Percentiles rank a stretch among this genome's conserved stretches.
Evolutionary conservation across 2,888 invertebrate species (phyloP).

Genomic region (Brenthis ino): DNA sequence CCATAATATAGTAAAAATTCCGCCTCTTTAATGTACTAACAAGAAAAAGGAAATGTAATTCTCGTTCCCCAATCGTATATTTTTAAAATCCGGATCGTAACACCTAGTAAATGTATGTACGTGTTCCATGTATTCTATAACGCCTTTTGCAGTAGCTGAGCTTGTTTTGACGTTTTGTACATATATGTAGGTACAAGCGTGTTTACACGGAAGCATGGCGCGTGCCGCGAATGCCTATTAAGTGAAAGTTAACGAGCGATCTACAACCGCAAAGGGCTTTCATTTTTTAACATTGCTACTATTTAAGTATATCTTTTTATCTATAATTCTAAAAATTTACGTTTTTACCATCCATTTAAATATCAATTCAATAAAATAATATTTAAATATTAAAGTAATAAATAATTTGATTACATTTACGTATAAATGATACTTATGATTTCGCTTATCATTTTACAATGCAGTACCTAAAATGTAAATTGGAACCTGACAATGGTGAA

Average conservation of each 20-base stretch:
- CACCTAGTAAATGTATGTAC: neutral
- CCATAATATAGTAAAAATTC: no score
- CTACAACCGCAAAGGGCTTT: slow-evolving; percentile 56
- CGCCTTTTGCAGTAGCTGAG: slow-evolving; percentile 21
- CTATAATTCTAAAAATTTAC: neutral
- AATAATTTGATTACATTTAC: neutral
- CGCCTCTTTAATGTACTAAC: neutral
- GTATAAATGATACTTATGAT: no score
- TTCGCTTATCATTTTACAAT: no score
- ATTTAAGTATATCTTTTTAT: neutral
- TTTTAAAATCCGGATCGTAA: slow-evolving; percentile 2
- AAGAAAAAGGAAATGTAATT: neutral
- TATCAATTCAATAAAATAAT: no score
- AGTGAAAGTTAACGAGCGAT: slow-evolving; percentile 65
- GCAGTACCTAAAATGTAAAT: no score
- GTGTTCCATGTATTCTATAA: neutral
- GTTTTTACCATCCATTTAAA: no score
- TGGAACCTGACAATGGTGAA: neutral
- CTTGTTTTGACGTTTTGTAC: slow-evolving; percentile 10
- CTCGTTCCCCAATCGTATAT: neutral
- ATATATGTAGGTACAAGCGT: slow-evolving; percentile 38
- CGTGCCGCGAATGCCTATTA: slow-evolving; percentile 64
- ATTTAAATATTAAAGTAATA: neutral
- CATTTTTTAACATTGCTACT: slow-evolving; percentile 43
- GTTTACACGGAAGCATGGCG: slow-evolving; percentile 53